These are phyloP conservation scores for Myioborus miniatus DNA, from an alignment of 2,797 vertebrate species.

Conservation along the genomic window DNA sequence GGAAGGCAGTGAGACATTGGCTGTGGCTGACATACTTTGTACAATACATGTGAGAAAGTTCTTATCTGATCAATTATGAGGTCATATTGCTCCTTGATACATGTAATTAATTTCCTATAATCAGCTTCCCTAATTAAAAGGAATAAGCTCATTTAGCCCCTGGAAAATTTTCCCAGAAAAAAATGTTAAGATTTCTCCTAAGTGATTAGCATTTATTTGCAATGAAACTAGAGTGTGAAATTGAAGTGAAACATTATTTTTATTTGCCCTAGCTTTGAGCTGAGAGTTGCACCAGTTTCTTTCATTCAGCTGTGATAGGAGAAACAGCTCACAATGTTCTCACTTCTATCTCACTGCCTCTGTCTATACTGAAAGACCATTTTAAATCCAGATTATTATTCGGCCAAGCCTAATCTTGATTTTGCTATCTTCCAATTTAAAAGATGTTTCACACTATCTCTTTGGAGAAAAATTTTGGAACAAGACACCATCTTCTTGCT, in stretches of 20 bases:
- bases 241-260: neutral
- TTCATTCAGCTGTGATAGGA: neutral
- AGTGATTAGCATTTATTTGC: neutral
- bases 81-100: neutral
- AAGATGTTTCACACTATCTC: neutral
- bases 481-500: neutral
- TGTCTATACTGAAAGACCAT: neutral
- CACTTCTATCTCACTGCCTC: neutral
- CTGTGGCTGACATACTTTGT: neutral
- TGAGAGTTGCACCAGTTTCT: neutral
- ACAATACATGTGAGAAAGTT: neutral
- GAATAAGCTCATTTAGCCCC: neutral
- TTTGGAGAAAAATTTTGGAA: neutral
- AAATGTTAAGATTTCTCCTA: neutral
- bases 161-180: neutral
- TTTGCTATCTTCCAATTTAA: neutral
- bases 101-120: neutral
- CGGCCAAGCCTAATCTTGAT: neutral
- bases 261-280: neutral
- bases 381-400: neutral
- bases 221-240: neutral
- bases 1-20: neutral
- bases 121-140: neutral
- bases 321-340: neutral
- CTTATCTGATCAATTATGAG: neutral